Evolutionary conservation across 2,888 invertebrate genomes (phyloP).

Genomic region (Nomada fucata): DNA sequence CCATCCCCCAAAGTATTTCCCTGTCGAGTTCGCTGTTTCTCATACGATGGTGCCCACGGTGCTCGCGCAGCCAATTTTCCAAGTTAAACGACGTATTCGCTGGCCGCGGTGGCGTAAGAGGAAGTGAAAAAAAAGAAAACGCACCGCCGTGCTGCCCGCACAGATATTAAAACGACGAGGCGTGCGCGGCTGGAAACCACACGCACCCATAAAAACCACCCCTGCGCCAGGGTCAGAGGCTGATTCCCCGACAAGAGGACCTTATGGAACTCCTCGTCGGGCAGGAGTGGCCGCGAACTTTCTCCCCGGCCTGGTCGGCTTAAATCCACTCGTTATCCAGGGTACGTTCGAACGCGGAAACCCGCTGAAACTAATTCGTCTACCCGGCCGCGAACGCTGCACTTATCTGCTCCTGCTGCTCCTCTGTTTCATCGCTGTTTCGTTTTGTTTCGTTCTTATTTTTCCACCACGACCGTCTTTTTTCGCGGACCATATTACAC

Average conservation of each 20-base stretch:
- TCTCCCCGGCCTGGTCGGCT: constrained; percentile 39
- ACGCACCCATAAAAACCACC: constrained; percentile 30
- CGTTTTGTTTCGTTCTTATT: not conserved
- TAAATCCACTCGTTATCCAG: constrained; percentile 57
- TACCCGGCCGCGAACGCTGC: constrained; percentile 46
- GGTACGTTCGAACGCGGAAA: constrained; percentile 44
- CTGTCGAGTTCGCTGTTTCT: constrained; percentile 55
- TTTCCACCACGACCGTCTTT: too few species aligned
- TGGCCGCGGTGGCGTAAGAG: not conserved
- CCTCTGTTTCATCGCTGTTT: not conserved
- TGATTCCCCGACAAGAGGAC: constrained; percentile 39
- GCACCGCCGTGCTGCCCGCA: not conserved
- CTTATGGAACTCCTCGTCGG: constrained; percentile 29
- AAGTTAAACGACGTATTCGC: constrained; percentile 63
- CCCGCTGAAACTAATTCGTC: constrained; percentile 65
- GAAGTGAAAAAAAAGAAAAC: not conserved
- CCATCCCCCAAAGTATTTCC: constrained; percentile 48
- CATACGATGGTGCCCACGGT: constrained; percentile 19
- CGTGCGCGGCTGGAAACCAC: not conserved
- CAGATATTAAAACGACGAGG: constrained; percentile 62
- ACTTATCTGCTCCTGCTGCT: constrained; percentile 23
- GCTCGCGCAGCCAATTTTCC: constrained; percentile 57
- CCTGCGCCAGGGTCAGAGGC: constrained; percentile 12
- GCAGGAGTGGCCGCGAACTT: constrained; percentile 41
- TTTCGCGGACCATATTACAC: constrained; percentile 5